A percentile compares a stretch with the other conserved stretches of the same genome.
These are phyloP conservation scores for Spodoptera picta DNA, from an alignment of 2,888 invertebrate genomes.

Conservation along the genomic window DNA sequence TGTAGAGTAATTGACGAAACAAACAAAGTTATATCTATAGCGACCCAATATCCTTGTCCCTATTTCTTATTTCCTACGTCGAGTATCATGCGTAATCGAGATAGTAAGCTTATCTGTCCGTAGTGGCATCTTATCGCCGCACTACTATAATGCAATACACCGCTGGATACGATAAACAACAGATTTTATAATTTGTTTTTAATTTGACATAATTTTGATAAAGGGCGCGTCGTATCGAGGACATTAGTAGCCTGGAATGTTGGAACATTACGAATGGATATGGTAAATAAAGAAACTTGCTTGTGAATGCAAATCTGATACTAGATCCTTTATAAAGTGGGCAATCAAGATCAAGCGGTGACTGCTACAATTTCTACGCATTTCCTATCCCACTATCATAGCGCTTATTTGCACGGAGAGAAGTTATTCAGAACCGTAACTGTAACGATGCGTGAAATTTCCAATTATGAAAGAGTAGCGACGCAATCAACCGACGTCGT, in stretches of 20 bases:
- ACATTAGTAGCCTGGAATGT: constrained; percentile 33
- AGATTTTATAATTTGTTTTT: constrained; percentile 71
- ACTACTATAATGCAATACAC: constrained; percentile 77
- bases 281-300: constrained; percentile 52
- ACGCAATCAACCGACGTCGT: constrained; percentile 38
- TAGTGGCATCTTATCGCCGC: constrained; percentile 79
- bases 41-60: constrained; percentile 84
- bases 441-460: constrained; percentile 45
- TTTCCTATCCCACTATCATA: constrained; percentile 49
- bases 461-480: constrained; percentile 49
- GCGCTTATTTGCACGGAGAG: constrained; percentile 28
- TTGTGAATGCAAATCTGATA: constrained; percentile 36
- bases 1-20: constrained; percentile 78
- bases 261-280: constrained; percentile 35
- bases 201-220: constrained; percentile 68
- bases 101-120: constrained; percentile 78
- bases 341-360: constrained; percentile 44
- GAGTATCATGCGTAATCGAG: constrained; percentile 79
- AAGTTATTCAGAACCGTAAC: constrained; percentile 15
- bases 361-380: constrained; percentile 49
- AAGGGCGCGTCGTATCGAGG: constrained; percentile 39
- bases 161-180: constrained; percentile 68
- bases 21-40: constrained; percentile 77
- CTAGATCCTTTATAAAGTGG: constrained; percentile 51
- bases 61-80: constrained; percentile 84